A percentile compares a stretch with the other conserved stretches of the same genome.
Evolutionary conservation across 2,113 vertebrate species (phyloP).

Genomic region (Pteruthius melanotis): DNA sequence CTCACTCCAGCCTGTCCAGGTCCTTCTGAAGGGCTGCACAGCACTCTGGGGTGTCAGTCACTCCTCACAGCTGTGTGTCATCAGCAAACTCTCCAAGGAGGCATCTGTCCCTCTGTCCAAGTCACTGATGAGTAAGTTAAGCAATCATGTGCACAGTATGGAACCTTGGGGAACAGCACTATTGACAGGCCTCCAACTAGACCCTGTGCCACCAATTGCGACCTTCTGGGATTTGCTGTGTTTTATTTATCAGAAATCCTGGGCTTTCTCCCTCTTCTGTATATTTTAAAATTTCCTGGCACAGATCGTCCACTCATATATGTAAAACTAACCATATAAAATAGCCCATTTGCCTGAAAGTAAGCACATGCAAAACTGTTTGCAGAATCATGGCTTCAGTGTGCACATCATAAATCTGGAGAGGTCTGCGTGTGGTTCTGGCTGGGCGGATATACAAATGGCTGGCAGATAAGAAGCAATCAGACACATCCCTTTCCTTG

Average conservation of each 20-base stretch:
- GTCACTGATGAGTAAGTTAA: not conserved
- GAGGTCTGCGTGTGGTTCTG: not conserved
- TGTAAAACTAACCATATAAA: not conserved
- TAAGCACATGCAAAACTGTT: not conserved
- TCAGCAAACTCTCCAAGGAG: not conserved
- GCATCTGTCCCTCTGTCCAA: not conserved
- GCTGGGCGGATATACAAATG: not conserved
- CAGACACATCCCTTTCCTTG: not conserved
- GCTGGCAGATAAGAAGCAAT: not conserved
- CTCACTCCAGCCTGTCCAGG: not conserved
- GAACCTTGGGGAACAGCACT: not conserved
- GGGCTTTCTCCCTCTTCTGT: not conserved
- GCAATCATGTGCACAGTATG: not conserved
- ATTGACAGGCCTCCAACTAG: not conserved
- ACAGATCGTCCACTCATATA: not conserved
- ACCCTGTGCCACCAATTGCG: not conserved
- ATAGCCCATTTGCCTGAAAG: not conserved
- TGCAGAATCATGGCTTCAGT: not conserved
- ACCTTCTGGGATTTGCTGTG: not conserved
- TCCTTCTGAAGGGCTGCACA: not conserved
- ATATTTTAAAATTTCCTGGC: not conserved
- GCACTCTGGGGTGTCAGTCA: rapidly evolving
- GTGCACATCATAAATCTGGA: not conserved
- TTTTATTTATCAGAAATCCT: not conserved
- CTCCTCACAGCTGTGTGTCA: not conserved